phyloP scores from a whole-genome alignment of 2,888 invertebrate genomes.

The Diaprepes abbreviatus region DNA sequence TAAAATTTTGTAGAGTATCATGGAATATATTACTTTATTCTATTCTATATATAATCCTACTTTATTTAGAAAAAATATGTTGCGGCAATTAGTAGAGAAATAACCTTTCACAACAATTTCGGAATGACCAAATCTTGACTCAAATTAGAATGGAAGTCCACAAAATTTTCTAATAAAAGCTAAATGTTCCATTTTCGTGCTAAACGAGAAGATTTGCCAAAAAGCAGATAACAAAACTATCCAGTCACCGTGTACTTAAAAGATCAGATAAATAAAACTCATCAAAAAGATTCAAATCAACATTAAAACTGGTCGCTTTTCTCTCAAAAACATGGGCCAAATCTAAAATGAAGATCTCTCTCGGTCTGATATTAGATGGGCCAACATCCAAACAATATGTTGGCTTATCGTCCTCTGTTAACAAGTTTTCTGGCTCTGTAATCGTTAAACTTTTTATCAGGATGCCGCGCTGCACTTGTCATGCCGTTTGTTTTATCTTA shows the following conservation, averaged over 20 bases:
- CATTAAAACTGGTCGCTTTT: conserved; percentile 64
- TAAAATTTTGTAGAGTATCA: too few species aligned
- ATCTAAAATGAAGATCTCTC: conserved; percentile 67
- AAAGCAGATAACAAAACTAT: conserved; percentile 17
- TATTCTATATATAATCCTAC: too few species aligned
- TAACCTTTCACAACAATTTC: too few species aligned
- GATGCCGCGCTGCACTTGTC: conserved; percentile 63
- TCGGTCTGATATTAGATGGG: conserved; percentile 62
- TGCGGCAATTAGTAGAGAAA: too few species aligned
- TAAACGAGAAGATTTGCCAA: conserved; percentile 20
- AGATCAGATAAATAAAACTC: conserved; percentile 67
- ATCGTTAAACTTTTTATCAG: conserved; percentile 64
- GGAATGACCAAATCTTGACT: too few species aligned
- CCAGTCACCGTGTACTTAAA: conserved; percentile 53
- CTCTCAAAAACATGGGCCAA: conserved; percentile 58
- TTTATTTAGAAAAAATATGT: too few species aligned
- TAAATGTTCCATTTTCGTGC: background rate
- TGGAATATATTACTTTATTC: too few species aligned
- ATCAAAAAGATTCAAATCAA: conserved; percentile 68
- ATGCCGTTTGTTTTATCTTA: conserved; percentile 64
- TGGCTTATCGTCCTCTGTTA: conserved; percentile 66
- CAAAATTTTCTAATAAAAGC: background rate
- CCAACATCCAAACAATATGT: conserved; percentile 67
- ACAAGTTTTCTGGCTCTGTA: conserved; percentile 66
- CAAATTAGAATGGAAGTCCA: background rate